Evolutionary conservation across 2,797 vertebrate genomes (phyloP).

Genomic region (Tangara arthus): DNA sequence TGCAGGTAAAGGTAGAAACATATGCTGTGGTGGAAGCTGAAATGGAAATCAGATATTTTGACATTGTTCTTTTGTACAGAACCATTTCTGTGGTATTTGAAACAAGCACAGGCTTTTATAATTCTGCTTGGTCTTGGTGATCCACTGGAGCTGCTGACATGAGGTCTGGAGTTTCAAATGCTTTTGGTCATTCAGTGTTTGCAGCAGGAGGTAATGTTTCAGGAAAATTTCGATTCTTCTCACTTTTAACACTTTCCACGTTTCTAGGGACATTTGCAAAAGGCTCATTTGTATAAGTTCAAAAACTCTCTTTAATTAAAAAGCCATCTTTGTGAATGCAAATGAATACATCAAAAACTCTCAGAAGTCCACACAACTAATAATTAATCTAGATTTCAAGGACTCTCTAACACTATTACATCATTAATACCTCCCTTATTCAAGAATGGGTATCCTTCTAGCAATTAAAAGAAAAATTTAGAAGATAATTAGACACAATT

Average conservation of each 20-base stretch:
- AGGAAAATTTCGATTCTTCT: neutral
- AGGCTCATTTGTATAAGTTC: constrained; percentile 53
- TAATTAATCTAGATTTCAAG: constrained; percentile 65
- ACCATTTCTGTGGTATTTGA: neutral
- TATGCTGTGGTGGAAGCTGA: neutral
- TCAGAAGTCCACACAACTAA: constrained; percentile 63
- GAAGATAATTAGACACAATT: constrained; percentile 74
- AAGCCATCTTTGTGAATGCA: constrained; percentile 61
- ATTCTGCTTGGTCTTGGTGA: neutral
- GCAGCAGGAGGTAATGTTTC: neutral
- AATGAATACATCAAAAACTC: constrained; percentile 65
- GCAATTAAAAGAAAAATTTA: constrained; percentile 70
- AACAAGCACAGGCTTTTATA: neutral
- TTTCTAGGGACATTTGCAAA: constrained; percentile 31
- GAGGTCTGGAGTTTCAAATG: neutral
- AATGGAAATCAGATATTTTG: constrained; percentile 5
- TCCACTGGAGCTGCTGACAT: neutral
- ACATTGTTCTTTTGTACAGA: neutral
- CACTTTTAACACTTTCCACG: constrained; percentile 29
- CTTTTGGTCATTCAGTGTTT: neutral
- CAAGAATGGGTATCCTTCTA: constrained; percentile 61
- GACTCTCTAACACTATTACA: constrained; percentile 56
- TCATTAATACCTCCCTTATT: constrained; percentile 61
- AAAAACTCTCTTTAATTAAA: constrained; percentile 61
- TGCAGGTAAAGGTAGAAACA: constrained; percentile 1